These are phyloP conservation scores for Pterobdella sp. DNA, from an alignment of 2,888 invertebrate species.

Conservation along the genomic window DNA sequence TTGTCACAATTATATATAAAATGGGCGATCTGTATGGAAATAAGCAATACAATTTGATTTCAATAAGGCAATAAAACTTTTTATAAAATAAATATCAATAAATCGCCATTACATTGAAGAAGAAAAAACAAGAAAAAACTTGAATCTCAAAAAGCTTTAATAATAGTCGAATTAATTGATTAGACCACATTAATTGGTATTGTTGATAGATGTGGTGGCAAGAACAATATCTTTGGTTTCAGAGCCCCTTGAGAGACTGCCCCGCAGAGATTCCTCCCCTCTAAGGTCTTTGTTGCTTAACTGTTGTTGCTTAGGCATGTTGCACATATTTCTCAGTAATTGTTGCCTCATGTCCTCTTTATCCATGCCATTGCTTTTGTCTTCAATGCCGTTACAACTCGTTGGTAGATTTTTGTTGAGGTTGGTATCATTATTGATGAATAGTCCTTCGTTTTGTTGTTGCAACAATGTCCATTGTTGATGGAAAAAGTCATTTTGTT, in stretches of 20 bases:
- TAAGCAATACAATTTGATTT: too few relatives aligned
- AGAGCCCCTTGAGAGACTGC: background rate
- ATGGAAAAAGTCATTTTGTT: constrained; percentile 32
- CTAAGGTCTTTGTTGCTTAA: background rate
- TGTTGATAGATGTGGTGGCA: background rate
- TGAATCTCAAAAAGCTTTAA: too few relatives aligned
- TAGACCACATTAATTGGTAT: background rate
- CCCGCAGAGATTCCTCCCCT: background rate
- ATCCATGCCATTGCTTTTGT: constrained; percentile 1
- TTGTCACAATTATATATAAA: too few relatives aligned
- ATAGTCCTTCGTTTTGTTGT: background rate
- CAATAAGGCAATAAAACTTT: too few relatives aligned
- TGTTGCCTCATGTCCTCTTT: background rate
- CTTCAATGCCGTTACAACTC: constrained; percentile 3
- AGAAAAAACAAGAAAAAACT: too few relatives aligned
- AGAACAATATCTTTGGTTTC: background rate
- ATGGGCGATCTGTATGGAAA: too few relatives aligned
- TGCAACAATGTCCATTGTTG: constrained; percentile 26
- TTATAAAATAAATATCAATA: too few relatives aligned
- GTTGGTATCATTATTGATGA: background rate
- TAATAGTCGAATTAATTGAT: too few relatives aligned
- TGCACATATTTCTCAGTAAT: constrained; percentile 3
- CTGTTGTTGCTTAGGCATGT: background rate
- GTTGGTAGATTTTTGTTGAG: constrained; percentile 1
- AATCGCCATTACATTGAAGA: too few relatives aligned